Evolutionary conservation across 2,113 vertebrate species (phyloP), one percentile per base, ranked within the genome.

Genomic region (Ciconia boyciana): DNA sequence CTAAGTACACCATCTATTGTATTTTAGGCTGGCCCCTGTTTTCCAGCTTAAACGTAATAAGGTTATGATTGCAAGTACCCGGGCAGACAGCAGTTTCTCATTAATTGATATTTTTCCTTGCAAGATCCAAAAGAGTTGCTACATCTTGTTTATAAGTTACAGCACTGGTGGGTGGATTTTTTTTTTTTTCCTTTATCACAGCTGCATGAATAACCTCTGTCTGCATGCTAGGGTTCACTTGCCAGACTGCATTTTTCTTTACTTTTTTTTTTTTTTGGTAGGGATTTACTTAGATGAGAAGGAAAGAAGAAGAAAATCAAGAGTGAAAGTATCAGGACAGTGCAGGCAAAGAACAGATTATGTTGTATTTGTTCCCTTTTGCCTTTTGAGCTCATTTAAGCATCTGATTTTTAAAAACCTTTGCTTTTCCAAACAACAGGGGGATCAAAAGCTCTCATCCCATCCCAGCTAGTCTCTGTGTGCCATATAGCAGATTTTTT

Each of bases 281-380:
- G 54, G 9, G 16, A 61, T 92, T 81, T 90, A 25, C 34, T 87
- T 84, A 36, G 13, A 78, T 90, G 52, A 90, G 72, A 87, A 69
- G 52, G 29, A 91, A 77, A 70, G 60, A 34, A 68, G 82, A 91
- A 83, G 76, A 93, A 94, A 89, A 96, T 87, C 41, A 85, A 80
- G 78, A 65, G 39, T 91, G 94, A 85, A 94, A 79, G 65, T 92
- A 74, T 87, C 52, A 93, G 70, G 84, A 43, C 57, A 87, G 44
- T 26, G 15, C 58, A 88, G 46, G 57, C 58, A 71, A 84, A 71
- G 36, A 84, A 49, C 8, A 41, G 74, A 90, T 70, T 41, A 41
- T 18, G 7, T 52, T 83, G 11, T 36, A 25, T 92, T 93, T 89
- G 58, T 89, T 66, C 41, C 21, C 2, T 44, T 80, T 65, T 83